Conservation (phyloP, 1,140 invertebrate genomes). For the Orussus abietinus region DNA sequence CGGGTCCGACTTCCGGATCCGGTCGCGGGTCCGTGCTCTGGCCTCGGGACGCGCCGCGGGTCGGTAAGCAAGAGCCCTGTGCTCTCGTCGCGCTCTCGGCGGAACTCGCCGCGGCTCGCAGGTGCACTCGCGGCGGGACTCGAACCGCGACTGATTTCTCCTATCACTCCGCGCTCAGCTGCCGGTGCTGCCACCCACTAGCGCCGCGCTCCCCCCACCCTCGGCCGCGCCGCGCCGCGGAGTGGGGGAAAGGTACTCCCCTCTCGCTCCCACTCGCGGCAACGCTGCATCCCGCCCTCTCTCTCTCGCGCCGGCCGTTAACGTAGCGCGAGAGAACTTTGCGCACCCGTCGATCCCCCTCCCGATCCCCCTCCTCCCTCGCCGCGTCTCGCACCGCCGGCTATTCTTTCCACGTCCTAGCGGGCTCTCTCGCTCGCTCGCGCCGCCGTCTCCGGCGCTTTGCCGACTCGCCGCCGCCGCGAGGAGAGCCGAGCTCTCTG, state of each 20-base stretch:
- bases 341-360: not conserved
- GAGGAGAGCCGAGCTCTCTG: no score
- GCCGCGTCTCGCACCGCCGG: not conserved
- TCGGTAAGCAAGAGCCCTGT: no score
- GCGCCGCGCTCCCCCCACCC: constrained; percentile 14
- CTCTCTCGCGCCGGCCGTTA: not conserved
- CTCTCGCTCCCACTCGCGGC: no score
- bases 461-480: no score
- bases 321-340: not conserved
- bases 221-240: no score
- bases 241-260: no score
- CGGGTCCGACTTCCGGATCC: no score
- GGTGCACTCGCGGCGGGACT: constrained; percentile 29
- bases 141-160: constrained; percentile 40
- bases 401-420: not conserved
- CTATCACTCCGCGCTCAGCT: constrained; percentile 31
- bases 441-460: not conserved
- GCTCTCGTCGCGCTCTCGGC: no score
- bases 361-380: not conserved
- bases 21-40: no score
- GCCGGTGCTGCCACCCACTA: constrained; percentile 25
- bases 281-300: not conserved
- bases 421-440: not conserved
- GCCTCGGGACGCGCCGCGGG: no score
- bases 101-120: constrained; percentile 14